A percentile compares a stretch with the other conserved stretches of the same genome.
Evolutionary conservation across 2,888 invertebrate genomes (phyloP).

Genomic region (Volucella inanis): DNA sequence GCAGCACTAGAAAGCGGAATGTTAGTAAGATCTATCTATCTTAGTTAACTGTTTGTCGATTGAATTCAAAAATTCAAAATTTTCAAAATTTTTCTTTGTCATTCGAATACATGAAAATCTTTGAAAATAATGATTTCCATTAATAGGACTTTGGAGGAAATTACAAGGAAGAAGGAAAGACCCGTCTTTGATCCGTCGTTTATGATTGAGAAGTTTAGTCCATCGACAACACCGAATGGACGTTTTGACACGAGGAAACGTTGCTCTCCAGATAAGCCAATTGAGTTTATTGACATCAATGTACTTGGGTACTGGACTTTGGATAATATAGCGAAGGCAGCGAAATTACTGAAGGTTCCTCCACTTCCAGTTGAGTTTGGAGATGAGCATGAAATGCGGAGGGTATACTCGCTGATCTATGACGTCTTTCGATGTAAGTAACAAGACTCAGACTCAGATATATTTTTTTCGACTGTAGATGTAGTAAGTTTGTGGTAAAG

Average conservation of each 20-base stretch:
- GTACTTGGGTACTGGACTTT: slow-evolving; percentile 79
- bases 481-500: too few species aligned
- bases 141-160: slow-evolving; percentile 76
- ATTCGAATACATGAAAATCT: background rate
- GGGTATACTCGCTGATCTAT: slow-evolving; percentile 85
- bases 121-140: slow-evolving; percentile 11
- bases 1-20: slow-evolving; percentile 79
- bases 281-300: slow-evolving; percentile 77
- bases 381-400: slow-evolving; percentile 85
- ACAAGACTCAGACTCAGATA: too few species aligned
- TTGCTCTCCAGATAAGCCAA: slow-evolving; percentile 78
- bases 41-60: slow-evolving; percentile 5
- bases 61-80: background rate
- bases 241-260: slow-evolving; percentile 70
- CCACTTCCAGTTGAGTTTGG: slow-evolving; percentile 78
- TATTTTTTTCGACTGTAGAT: too few species aligned
- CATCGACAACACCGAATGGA: slow-evolving; percentile 77
- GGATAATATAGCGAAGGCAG: slow-evolving; percentile 80
- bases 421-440: slow-evolving; percentile 85
- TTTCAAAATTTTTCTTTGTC: slow-evolving; percentile 32
- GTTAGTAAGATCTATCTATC: slow-evolving; percentile 74
- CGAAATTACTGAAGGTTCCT: slow-evolving; percentile 79
- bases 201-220: slow-evolving; percentile 77
- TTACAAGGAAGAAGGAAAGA: slow-evolving; percentile 77
- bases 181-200: slow-evolving; percentile 79